A percentile compares a stretch with the other conserved stretches of the same genome.
Evolutionary conservation across 2,888 invertebrate genomes (phyloP).

Genomic region (Protophormia terraenovae): DNA sequence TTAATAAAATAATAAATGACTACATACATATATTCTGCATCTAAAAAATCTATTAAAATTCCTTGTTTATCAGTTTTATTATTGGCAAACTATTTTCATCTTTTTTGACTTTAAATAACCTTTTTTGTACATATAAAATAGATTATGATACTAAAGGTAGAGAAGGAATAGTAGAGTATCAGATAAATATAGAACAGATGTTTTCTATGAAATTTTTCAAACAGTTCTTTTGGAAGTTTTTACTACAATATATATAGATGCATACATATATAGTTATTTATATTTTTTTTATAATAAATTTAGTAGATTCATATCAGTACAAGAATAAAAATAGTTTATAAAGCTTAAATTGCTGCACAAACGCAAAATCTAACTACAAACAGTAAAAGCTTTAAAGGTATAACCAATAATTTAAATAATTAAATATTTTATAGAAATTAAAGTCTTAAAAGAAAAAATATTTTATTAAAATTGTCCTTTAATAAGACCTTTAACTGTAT

Average conservation of each 20-base stretch:
- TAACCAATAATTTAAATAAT: background rate
- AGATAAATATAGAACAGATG: slow-evolving; percentile 53
- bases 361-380: slow-evolving; percentile 11
- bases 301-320: slow-evolving; percentile 48
- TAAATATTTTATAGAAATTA: background rate
- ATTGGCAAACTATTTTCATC: background rate
- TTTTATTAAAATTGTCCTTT: background rate
- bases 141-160: slow-evolving; percentile 6
- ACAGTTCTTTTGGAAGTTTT: slow-evolving; percentile 26
- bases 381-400: slow-evolving; percentile 6
- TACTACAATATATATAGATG: slow-evolving; percentile 25
- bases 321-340: slow-evolving; percentile 36
- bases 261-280: too few relatives aligned
- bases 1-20: too few relatives aligned
- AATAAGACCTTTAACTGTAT: slow-evolving; percentile 4
- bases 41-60: background rate
- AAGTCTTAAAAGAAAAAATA: background rate
- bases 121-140: background rate
- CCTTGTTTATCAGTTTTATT: background rate
- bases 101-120: background rate
- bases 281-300: slow-evolving; percentile 47
- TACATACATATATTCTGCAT: background rate
- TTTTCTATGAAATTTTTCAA: slow-evolving; percentile 40
- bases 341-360: slow-evolving; percentile 45
- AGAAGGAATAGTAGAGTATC: slow-evolving; percentile 33